Evolutionary conservation across 2,113 vertebrate species (phyloP).

Genomic region (Holacanthus passer): DNA sequence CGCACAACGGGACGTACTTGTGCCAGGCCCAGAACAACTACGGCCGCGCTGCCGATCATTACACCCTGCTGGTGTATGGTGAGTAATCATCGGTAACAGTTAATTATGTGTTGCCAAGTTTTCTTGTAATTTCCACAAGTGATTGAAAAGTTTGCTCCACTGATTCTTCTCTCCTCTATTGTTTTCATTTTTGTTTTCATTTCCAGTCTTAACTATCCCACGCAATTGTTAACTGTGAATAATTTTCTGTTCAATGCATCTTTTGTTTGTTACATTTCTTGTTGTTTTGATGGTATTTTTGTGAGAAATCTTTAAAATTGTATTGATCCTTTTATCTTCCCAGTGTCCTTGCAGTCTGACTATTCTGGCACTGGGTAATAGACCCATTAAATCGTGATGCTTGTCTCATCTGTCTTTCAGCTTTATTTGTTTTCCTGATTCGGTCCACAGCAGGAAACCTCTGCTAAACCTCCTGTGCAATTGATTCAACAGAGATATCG

Average conservation of each 20-base stretch:
- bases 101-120: neutral
- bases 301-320: constrained; percentile 24
- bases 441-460: constrained; percentile 54
- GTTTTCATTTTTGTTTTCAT: constrained; percentile 24
- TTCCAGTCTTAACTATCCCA: neutral
- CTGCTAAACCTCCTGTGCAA: constrained; percentile 50
- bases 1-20: constrained; percentile 92
- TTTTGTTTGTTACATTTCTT: constrained; percentile 34
- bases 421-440: constrained; percentile 66
- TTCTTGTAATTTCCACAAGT: constrained; percentile 2
- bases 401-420: constrained; percentile 60
- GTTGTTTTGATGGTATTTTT: constrained; percentile 40
- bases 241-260: constrained; percentile 3
- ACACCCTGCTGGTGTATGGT: constrained; percentile 93
- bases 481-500: constrained; percentile 66
- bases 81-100: constrained; percentile 58
- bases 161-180: too few relatives aligned
- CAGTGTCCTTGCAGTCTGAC: constrained; percentile 25
- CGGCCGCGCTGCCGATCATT: constrained; percentile 91
- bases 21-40: constrained; percentile 93
- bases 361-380: constrained; percentile 17
- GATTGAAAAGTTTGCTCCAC: constrained; percentile 14
- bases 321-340: constrained; percentile 58
- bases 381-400: constrained; percentile 48
- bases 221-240: constrained; percentile 23